Base-by-base conservation (phyloP, 2,797 vertebrate species). In the Melanotaenia parkinsoni region DNA sequence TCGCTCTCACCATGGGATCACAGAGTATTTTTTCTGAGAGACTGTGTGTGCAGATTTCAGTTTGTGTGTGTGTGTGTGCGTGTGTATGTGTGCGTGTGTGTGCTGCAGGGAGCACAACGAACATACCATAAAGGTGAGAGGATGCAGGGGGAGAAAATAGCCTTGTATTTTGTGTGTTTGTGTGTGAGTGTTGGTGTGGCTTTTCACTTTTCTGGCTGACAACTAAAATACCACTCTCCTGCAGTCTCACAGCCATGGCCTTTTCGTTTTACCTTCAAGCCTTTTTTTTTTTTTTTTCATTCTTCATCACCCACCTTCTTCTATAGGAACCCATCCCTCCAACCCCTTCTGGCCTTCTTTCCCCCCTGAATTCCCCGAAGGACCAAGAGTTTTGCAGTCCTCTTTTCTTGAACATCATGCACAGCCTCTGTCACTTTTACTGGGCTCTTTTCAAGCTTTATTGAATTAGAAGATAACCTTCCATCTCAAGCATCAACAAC, bases 171-270 rank as follows among this genome's bases (percentile, higher is more conserved):
- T 63, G 56, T 69, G 38, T 67, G 54, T 30, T 33, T 74, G 64
- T 63, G 68, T 66, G 53, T 71, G 60, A 61, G 60, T 70, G 74
- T 71, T 30, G 0, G 38, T 72, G 69, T 77, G 74, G 68, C 63
- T 81, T 82, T 87, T 88, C 78, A 58, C 82, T 78, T 86, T 65
- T 79, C 57, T 47, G 62, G 76, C 77, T 88, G 86, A 88, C 89
- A 91, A 70, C 86, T 88, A 79, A 87, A 88, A 86, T 79, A 85
- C 81, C 74, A 85, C 33, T 85, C 73, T 68, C 37, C 79, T 85
- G 75, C 77, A 72, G 58, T 79, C 81, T 77, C 67, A 43, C 67
- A 79, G 78, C 85, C 78, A 65, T 83, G 88, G 74, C 83, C 84
- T 88, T 87, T 89, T 75, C 74, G 2, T 81, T 83, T 83, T 79